A percentile compares a stretch with the other conserved stretches of the same genome.
Evolutionary conservation across 2,113 vertebrate species (phyloP).

Genomic region (Odocoileus virginianus): DNA sequence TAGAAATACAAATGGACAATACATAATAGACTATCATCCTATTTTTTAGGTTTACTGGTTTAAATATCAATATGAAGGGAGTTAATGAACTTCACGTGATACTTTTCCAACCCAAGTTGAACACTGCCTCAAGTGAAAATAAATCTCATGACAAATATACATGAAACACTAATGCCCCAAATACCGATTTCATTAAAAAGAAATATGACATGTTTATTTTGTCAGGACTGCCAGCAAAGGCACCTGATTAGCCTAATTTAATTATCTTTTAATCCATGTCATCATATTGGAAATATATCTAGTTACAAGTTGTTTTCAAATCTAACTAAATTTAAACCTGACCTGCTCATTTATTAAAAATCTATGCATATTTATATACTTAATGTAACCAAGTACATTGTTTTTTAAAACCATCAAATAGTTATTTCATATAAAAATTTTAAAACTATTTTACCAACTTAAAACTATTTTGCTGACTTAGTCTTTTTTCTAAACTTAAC

Average conservation of each 20-base stretch:
- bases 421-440: background rate
- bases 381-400: background rate
- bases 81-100: conserved; percentile 25
- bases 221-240: background rate
- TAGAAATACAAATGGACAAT: background rate
- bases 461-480: background rate
- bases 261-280: conserved; percentile 20
- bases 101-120: conserved; percentile 12
- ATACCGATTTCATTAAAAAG: conserved; percentile 49
- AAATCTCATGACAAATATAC: conserved; percentile 37
- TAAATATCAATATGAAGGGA: conserved; percentile 34
- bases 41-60: conserved; percentile 38
- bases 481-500: background rate
- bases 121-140: conserved; percentile 19
- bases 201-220: conserved; percentile 19
- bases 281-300: conserved; percentile 23
- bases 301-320: background rate
- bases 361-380: background rate
- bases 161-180: conserved; percentile 15
- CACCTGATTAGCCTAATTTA: conserved; percentile 12
- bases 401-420: background rate
- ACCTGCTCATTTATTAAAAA: background rate
- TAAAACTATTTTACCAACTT: background rate
- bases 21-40: background rate
- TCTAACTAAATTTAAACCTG: conserved; percentile 11